Base-by-base conservation (phyloP, 2,888 invertebrate genomes). In the Sesamia inferens region DNA sequence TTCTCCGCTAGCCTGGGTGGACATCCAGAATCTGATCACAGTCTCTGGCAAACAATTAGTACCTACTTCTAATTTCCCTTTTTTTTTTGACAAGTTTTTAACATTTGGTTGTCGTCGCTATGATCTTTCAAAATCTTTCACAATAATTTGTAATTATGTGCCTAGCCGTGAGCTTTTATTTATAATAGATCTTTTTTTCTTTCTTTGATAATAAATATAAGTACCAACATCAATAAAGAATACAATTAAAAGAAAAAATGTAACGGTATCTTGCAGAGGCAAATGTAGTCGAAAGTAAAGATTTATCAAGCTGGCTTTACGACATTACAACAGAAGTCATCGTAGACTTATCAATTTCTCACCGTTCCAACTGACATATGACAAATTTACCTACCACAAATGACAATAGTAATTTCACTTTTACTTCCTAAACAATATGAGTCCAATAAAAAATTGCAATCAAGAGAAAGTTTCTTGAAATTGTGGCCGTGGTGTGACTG, bases 391-490 rank as follows among this genome's bases (percentile, higher is more conserved):
- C 39, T 13, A 54, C 58, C 62, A 3, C 68, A 65, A 78, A 78
- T 44, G 66, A 68, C 59, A 69, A 48, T 39, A 39, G 39, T 7
- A 7, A 39, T 76, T 66, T 69, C 39, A 75, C 76, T 79, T 75
- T 83, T 68, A 79, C 75, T 67, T 71, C 82, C 55, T 13, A 66
- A 58, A 81, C 10, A 74, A 63, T 70, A 82, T 74, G 7, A 59
- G 58, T 76, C 48, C 3, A 71, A 78, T 80, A 63, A 76, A 79
- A 76, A 70, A 42, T 55, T 10, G 24, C 19, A 54, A 74, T 62
- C 42, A 42, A 42, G 31, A 24, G 24, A 57, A 57, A 57, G 24
- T 22, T 54, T n/a, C n/a, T 54, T 10, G 51, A 54, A 54, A 54
- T 8, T 54, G 51, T 54, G 10, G 10, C n/a, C n/a, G n/a, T 54